Base-by-base conservation (phyloP, 2,888 invertebrate species). In the Tyria jacobaeae region DNA sequence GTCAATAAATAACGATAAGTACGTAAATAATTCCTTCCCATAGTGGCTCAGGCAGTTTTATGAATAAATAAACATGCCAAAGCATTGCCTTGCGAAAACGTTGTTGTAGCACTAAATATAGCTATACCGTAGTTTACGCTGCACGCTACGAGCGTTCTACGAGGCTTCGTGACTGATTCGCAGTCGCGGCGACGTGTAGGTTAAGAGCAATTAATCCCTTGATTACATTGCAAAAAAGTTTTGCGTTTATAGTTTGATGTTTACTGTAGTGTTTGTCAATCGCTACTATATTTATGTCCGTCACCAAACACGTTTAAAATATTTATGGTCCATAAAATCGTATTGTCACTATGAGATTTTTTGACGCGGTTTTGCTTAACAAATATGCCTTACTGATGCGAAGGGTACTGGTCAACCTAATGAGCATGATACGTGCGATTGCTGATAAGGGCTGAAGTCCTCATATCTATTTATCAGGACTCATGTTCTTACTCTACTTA, bases 101-200 rank as follows among this genome's bases (percentile, higher is more conserved):
- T 54, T 74, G n/a, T 55, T 39, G 62, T 58, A 64, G 63, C 62
- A 39, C 50, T 74, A 69, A 71, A 74, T 69, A 64, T 62, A 75
- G 60, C 50, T n/a, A 39, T 25, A 53, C 51, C 41, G 62, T 48
- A 52, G 57, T 64, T 66, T 71, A 69, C 68, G 64, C 61, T 64
- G 67, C 75, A 70, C 44, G 55, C 81, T 74, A 74, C 71, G 70
- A 64, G 63, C 48, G 37, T 37, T 39, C 47, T 57, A 57, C 57
- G 47, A 44, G 21, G 39, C 62, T 62, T 50, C 62, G 62, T 49
- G 34, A 35, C 25, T 74, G 65, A 52, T 27, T 41, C 41, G n/a
- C 25, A 27, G 35, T 53, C 27, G 27, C 27, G 27, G 27, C n/a
- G n/a, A 6, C 57, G 65, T 62, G 51, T 64, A 10, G 60, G 31